phyloP scores from a whole-genome alignment of 2,888 invertebrate species.

The Pterobdella sp. region DNA sequence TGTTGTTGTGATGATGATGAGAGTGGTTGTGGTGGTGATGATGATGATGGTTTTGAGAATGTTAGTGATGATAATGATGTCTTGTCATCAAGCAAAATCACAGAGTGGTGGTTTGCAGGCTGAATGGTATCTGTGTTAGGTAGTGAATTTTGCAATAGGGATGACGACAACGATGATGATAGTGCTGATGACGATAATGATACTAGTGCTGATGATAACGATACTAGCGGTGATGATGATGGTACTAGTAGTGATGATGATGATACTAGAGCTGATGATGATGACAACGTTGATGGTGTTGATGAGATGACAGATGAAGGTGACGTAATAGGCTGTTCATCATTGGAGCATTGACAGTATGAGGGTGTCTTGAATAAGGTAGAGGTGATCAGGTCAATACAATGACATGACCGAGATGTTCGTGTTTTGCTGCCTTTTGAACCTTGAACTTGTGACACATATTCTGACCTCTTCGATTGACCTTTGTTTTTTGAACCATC shows the following conservation, averaged over 20 bases:
- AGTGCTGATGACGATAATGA: neutral
- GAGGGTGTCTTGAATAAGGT: neutral
- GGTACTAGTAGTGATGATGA: neutral
- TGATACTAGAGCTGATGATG: neutral
- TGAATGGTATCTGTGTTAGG: too few species aligned
- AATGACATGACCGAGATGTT: neutral
- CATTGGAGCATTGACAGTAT: neutral
- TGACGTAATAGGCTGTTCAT: too few species aligned
- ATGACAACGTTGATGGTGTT: neutral
- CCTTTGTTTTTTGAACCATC: too few species aligned
- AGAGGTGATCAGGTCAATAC: neutral
- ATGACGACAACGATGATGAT: slow-evolving; percentile 4
- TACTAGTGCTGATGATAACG: neutral
- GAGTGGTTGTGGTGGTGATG: neutral
- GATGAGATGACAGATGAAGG: neutral
- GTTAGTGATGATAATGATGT: slow-evolving; percentile 3
- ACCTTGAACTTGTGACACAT: too few species aligned
- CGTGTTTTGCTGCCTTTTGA: too few species aligned
- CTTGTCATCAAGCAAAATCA: too few species aligned
- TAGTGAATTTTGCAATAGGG: too few species aligned
- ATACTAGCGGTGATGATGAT: neutral
- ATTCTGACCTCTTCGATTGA: too few species aligned
- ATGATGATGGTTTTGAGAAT: neutral
- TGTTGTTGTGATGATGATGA: neutral
- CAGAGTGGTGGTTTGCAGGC: slow-evolving; percentile 2